Conservation (phyloP, 1,140 invertebrate species). For the Heliconius hewitsoni region DNA sequence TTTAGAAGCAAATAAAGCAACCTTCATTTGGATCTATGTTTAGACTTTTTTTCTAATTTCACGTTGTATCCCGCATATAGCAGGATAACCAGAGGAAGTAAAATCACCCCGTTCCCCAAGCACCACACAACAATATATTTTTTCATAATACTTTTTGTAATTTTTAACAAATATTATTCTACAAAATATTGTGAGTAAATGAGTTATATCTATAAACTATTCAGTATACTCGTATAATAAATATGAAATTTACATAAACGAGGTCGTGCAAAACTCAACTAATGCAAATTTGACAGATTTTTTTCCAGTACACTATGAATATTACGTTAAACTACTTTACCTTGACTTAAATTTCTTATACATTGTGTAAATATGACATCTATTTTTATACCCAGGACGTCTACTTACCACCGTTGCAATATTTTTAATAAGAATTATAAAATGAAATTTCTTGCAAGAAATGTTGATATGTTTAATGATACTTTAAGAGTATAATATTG, state of each 20-base stretch:
- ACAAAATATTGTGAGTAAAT: not conserved
- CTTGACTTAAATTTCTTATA: conserved; percentile 2
- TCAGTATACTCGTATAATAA: not conserved
- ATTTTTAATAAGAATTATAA: not conserved
- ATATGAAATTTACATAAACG: conserved; percentile 1
- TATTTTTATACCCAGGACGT: not conserved
- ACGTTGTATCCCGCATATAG: no score
- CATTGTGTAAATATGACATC: not conserved
- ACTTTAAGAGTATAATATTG: no score
- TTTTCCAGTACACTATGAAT: conserved; percentile 2
- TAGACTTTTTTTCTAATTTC: no score
- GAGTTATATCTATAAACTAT: not conserved
- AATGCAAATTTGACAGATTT: not conserved
- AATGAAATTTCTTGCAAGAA: no score
- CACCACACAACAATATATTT: no score
- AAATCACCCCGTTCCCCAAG: no score
- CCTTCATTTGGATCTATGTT: no score
- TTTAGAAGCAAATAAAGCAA: no score
- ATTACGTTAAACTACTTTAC: not conserved
- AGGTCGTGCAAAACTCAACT: not conserved
- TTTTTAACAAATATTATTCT: not conserved
- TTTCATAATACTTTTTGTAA: no score
- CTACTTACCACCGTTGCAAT: not conserved
- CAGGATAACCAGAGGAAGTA: no score
- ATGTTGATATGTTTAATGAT: no score